Evolutionary conservation across 2,113 vertebrate genomes (phyloP).

Genomic region (Cavia aperea): DNA sequence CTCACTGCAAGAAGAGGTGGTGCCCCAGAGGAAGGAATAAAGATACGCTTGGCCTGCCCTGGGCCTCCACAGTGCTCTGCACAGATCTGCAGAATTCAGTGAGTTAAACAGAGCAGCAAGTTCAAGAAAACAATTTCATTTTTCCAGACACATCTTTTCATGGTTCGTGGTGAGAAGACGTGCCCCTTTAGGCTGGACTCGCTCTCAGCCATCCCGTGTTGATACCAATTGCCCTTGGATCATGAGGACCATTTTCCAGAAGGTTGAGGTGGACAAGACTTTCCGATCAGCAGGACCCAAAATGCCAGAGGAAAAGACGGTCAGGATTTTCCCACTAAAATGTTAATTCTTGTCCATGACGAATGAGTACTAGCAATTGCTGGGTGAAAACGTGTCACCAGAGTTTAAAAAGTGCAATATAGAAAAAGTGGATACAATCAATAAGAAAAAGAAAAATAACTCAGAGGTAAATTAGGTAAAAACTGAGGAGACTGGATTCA

Average conservation of each 20-base stretch:
- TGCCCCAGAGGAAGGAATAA: background rate
- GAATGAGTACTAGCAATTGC: background rate
- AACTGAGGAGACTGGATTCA: background rate
- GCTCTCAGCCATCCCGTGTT: background rate
- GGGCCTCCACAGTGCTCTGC: too few species aligned
- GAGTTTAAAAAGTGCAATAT: background rate
- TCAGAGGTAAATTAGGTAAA: background rate
- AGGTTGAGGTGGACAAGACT: background rate
- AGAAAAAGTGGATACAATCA: background rate
- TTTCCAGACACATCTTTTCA: background rate
- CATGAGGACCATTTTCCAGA: background rate
- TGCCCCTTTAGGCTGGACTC: background rate
- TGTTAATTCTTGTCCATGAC: background rate
- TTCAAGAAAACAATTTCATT: background rate
- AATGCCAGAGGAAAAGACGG: background rate
- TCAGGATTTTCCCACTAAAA: background rate
- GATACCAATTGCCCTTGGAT: background rate
- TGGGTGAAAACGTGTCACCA: background rate
- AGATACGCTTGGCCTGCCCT: accelerated
- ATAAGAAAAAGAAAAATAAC: background rate
- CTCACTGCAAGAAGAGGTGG: background rate
- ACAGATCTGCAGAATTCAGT: accelerated
- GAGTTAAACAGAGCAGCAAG: background rate
- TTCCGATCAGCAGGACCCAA: background rate
- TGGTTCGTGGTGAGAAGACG: background rate